Base-by-base conservation (phyloP, 2,113 vertebrate species). In the Actenoides hombroni region DNA sequence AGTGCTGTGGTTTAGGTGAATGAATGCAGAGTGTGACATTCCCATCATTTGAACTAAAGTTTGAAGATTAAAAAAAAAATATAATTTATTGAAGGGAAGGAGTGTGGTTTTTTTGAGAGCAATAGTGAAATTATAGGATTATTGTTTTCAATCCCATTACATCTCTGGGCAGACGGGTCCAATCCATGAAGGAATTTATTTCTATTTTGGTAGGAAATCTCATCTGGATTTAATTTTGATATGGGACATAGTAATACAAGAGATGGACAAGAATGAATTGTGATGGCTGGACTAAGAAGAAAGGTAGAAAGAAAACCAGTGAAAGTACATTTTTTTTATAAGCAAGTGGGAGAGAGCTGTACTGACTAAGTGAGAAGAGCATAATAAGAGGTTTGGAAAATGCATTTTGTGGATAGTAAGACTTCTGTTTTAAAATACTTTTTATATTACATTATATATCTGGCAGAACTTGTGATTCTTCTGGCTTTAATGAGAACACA, bases 401-500 rank as follows among this genome's bases (percentile, higher is more conserved):
- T 64, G 33, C 39, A 61, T 96, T 96, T 86, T 92, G 83, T 90
- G 61, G 74, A 68, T 81, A 86, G 71, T 69, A 90, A 91, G 74
- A 26, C n/a, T 92, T 90, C 42, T 61, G 78, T 94, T 93, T 92
- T 84, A 92, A 93, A 96, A 90, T 92, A 79, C 7, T 73, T 93
- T 68, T n/a, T 86, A 48, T 84, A 82, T 91, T 82, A 79, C 65
- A 89, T 88, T 94, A 37, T 82, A 16, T 40, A 49, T 85, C 64
- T 96, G 96, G 94, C 77, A 92, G 83, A 76, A 49, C 13, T 63
- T 88, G 21, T 81, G 56, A 78, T 94, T 92, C 48, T 86, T 94
- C 35, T 37, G n/a, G 35, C 24, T 90, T 74, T 92, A 91, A 89
- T 69, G 61, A 82, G 49, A 94, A 67, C 9, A 6, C 49, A 96